Conservation (phyloP, 2,113 vertebrate species). For the Lathamus discolor region DNA sequence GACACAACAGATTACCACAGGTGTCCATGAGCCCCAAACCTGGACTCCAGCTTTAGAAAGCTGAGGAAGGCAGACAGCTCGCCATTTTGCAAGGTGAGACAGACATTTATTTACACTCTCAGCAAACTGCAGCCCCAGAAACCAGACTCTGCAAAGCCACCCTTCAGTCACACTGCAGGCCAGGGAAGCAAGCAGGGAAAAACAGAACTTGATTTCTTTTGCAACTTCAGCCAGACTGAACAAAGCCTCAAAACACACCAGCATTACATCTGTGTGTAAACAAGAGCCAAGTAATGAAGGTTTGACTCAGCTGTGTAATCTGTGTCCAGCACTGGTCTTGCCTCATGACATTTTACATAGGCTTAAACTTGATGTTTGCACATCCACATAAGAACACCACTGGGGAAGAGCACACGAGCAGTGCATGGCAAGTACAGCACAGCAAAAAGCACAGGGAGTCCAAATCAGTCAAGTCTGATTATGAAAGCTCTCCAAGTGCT, state of each 20-base stretch:
- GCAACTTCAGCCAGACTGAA: neutral
- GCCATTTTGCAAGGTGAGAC: neutral
- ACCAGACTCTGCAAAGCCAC: neutral
- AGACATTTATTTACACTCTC: neutral
- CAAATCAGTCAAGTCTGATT: neutral
- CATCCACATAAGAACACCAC: neutral
- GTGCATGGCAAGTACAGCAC: neutral
- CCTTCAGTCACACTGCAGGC: rapidly evolving
- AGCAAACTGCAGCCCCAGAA: neutral
- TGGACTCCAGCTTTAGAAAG: neutral
- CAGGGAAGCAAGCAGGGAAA: neutral
- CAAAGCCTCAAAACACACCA: neutral
- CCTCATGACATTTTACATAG: neutral
- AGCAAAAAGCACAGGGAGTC: neutral
- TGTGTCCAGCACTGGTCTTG: neutral
- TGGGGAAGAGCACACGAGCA: neutral
- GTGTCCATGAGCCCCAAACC: neutral
- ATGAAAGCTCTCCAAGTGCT: neutral
- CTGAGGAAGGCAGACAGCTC: neutral
- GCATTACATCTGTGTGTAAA: neutral
- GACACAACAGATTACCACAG: neutral
- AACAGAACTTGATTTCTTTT: neutral
- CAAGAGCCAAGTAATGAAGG: neutral
- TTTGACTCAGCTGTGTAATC: neutral
- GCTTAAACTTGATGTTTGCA: neutral